Evolutionary conservation across 2,797 vertebrate species (phyloP).

Genomic region (Pipistrellus nathusii): DNA sequence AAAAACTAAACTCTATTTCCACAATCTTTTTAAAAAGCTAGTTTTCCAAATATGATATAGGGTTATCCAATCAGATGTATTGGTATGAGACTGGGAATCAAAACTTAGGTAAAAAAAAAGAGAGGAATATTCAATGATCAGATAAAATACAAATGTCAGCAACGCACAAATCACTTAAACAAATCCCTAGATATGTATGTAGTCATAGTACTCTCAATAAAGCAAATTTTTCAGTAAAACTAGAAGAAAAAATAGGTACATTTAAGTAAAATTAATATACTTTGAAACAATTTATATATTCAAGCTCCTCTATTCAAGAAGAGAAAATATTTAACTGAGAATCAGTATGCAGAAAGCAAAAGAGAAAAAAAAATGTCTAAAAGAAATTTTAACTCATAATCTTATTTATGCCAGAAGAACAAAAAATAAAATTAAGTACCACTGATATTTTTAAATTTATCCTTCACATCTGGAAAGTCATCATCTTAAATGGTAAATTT

Average conservation of each 20-base stretch:
- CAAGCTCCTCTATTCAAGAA: neutral
- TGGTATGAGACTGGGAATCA: neutral
- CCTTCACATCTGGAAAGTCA: neutral
- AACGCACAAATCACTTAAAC: neutral
- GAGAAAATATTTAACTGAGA: neutral
- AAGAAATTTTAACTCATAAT: neutral
- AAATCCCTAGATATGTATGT: neutral
- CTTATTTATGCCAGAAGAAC: neutral
- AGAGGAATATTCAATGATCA: neutral
- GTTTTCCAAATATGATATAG: neutral
- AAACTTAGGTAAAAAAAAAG: neutral
- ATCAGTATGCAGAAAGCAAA: neutral
- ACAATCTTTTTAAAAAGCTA: neutral
- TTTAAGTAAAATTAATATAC: neutral
- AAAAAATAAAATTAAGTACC: neutral
- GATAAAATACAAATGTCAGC: neutral
- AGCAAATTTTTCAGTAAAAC: neutral
- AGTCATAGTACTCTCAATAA: neutral
- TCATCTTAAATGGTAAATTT: neutral
- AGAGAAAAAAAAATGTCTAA: neutral
- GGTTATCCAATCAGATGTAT: neutral
- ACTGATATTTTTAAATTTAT: constrained; percentile 1
- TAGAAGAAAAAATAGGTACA: neutral
- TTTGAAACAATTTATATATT: neutral
- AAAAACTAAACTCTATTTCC: neutral